Evolutionary conservation across 92 coral and sea anemone species (phyloP).

Genomic region (Meandrina meandrites): DNA sequence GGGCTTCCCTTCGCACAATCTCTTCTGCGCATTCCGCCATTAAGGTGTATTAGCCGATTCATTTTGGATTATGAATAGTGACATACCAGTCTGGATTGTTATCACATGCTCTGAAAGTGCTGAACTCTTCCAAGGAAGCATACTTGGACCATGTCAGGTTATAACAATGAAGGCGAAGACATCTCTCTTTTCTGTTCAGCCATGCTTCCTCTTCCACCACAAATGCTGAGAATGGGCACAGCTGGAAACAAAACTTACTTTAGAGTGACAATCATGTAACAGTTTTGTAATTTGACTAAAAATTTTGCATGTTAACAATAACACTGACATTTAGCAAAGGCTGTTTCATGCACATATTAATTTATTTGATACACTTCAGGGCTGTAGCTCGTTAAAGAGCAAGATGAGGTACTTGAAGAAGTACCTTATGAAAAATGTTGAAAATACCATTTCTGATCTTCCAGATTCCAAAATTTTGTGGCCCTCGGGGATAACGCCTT

Average conservation of each 20-base stretch:
- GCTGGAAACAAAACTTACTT: slow-evolving; percentile 35
- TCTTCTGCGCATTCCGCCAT: too few relatives aligned
- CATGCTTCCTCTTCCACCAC: slow-evolving; percentile 96
- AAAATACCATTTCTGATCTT: too few relatives aligned
- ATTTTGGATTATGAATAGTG: too few relatives aligned
- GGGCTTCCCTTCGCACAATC: too few relatives aligned
- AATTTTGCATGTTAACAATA: not conserved
- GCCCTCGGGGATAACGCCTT: too few relatives aligned
- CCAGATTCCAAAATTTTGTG: too few relatives aligned
- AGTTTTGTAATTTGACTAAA: not conserved
- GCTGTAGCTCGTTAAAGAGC: too few relatives aligned
- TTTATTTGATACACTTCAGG: too few relatives aligned
- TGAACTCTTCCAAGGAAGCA: slow-evolving; percentile 82
- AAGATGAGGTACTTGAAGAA: too few relatives aligned
- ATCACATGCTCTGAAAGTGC: slow-evolving; percentile 69
- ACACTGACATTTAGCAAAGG: too few relatives aligned
- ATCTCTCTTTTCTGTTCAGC: slow-evolving; percentile 72
- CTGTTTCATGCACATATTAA: too few relatives aligned
- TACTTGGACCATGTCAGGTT: slow-evolving; percentile 80
- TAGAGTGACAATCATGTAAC: not conserved
- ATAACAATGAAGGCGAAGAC: slow-evolving; percentile 76
- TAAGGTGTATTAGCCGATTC: not conserved
- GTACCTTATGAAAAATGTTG: too few relatives aligned
- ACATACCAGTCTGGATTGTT: slow-evolving; percentile 75
- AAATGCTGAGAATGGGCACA: slow-evolving; percentile 73